A percentile compares a stretch with the other conserved stretches of the same genome.
These are phyloP conservation scores for Entomobrya multifasciata DNA, from an alignment of 2,888 invertebrate genomes.

Conservation along the genomic window DNA sequence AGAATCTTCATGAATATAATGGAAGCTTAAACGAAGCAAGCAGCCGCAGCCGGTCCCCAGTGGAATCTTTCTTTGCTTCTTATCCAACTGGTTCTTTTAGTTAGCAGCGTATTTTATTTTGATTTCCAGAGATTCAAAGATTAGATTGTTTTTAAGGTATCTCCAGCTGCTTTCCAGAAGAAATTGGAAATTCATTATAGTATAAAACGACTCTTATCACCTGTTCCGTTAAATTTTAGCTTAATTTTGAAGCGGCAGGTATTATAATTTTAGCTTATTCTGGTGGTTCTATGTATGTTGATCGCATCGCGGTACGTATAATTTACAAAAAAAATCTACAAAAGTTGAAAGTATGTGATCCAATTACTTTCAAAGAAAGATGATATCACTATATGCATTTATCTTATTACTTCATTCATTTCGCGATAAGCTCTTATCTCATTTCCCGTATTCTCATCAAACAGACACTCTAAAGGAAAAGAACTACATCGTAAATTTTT, in stretches of 20 bases:
- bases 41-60: neutral
- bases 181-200: conserved; percentile 54
- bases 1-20: too few relatives aligned
- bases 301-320: neutral
- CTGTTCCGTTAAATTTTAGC: conserved; percentile 58
- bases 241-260: too few relatives aligned
- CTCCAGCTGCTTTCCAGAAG: conserved; percentile 41
- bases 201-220: conserved; percentile 38
- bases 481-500: neutral
- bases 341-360: conserved; percentile 39
- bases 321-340: neutral
- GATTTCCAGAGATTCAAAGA: conserved; percentile 29
- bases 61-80: neutral
- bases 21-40: too few relatives aligned
- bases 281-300: too few relatives aligned
- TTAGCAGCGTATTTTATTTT: conserved; percentile 37
- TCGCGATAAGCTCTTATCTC: too few relatives aligned
- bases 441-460: neutral
- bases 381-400: conserved; percentile 19
- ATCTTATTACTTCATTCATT: conserved; percentile 40
- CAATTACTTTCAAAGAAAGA: conserved; percentile 57
- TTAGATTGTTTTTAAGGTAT: conserved; percentile 30
- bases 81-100: conserved; percentile 49
- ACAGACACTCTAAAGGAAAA: neutral
- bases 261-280: too few relatives aligned